Evolutionary conservation across 2,797 vertebrate genomes (phyloP).

Genomic region (Neosilurus mollespiculum): DNA sequence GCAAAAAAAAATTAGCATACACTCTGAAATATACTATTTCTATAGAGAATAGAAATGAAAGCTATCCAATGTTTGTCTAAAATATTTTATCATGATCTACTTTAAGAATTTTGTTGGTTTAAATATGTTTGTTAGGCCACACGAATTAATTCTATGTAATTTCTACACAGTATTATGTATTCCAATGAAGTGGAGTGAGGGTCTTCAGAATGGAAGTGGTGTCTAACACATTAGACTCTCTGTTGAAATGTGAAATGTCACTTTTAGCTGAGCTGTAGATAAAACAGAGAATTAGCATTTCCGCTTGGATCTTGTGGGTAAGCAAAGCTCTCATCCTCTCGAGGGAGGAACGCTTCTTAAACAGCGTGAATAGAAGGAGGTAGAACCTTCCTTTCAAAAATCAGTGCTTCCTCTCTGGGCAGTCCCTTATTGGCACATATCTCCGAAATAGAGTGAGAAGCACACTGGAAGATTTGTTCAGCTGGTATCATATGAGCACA

Average conservation of each 20-base stretch:
- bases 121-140: constrained; percentile 33
- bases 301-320: constrained; percentile 60
- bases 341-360: constrained; percentile 51
- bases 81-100: neutral
- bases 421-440: constrained; percentile 58
- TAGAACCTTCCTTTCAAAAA: constrained; percentile 52
- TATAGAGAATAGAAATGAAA: neutral
- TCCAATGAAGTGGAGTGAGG: constrained; percentile 50
- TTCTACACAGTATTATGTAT: constrained; percentile 54
- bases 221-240: constrained; percentile 65
- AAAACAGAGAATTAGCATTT: constrained; percentile 63
- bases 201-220: constrained; percentile 44
- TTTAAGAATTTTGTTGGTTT: constrained; percentile 10
- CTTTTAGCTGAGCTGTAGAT: constrained; percentile 63
- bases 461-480: constrained; percentile 45
- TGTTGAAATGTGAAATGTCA: constrained; percentile 56
- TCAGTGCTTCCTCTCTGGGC: constrained; percentile 58
- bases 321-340: constrained; percentile 53
- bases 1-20: neutral
- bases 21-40: constrained; percentile 1
- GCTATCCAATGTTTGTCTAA: neutral
- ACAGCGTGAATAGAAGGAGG: constrained; percentile 49
- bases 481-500: constrained; percentile 17
- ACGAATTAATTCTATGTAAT: constrained; percentile 50
- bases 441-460: constrained; percentile 50